Percentiles rank a stretch among this genome's conserved stretches.
phyloP scores from a whole-genome alignment of 2,888 invertebrate species.

The Lepidocyrtinus sp. region DNA sequence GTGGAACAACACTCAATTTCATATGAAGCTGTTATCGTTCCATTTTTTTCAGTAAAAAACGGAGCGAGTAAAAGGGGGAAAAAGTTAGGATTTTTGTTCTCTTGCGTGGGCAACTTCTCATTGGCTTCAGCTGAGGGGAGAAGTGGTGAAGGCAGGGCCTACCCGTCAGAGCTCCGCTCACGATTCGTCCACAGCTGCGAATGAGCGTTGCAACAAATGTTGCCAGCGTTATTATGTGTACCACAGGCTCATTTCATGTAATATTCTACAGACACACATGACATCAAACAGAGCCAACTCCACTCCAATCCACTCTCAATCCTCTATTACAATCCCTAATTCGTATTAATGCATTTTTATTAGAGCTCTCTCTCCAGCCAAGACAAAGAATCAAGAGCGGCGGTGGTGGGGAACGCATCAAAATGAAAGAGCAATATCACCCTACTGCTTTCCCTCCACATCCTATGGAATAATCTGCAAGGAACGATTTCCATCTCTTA shows the following conservation, averaged over 20 bases:
- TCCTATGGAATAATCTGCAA: no score
- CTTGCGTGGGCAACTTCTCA: conserved; percentile 40
- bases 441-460: conserved; percentile 36
- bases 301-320: neutral
- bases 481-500: no score
- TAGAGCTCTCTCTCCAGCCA: neutral
- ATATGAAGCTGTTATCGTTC: neutral
- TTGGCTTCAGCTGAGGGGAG: conserved; percentile 69
- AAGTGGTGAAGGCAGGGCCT: conserved; percentile 60
- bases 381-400: neutral
- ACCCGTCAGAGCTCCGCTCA: conserved; percentile 43
- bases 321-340: neutral
- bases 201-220: conserved; percentile 70
- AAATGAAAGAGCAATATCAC: no score
- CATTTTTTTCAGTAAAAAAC: neutral
- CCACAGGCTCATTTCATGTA: conserved; percentile 7
- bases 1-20: no score
- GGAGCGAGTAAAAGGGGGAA: conserved; percentile 38
- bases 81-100: conserved; percentile 53
- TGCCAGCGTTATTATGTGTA: conserved; percentile 56
- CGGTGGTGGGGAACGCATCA: neutral
- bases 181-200: conserved; percentile 70
- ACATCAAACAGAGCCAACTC: neutral
- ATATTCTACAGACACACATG: conserved; percentile 5
- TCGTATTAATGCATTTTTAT: conserved; percentile 10